Percentiles rank a stretch among this genome's conserved stretches.
These are phyloP conservation scores for Amphipyra berbera DNA, from an alignment of 2,888 invertebrate genomes.

Conservation along the genomic window DNA sequence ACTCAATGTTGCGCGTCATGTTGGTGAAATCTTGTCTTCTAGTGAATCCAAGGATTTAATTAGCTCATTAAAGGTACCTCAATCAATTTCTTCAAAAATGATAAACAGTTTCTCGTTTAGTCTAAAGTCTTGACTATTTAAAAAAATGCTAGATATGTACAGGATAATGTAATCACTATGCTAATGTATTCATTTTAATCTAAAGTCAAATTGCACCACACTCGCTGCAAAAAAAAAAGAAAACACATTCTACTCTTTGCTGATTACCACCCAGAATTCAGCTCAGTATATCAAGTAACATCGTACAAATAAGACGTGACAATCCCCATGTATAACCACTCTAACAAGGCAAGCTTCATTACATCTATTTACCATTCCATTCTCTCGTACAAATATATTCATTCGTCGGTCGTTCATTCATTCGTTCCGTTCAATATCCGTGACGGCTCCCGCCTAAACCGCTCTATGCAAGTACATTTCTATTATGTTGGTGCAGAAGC, in stretches of 20 bases:
- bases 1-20: too few relatives aligned
- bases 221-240: too few relatives aligned
- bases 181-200: too few relatives aligned
- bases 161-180: too few relatives aligned
- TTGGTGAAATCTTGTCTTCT: too few relatives aligned
- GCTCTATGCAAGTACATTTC: conserved; percentile 40
- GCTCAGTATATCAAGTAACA: conserved; percentile 1
- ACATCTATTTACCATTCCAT: conserved; percentile 46
- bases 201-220: too few relatives aligned
- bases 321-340: conserved; percentile 33
- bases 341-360: conserved; percentile 44
- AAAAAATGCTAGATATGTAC: too few relatives aligned
- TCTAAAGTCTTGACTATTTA: too few relatives aligned
- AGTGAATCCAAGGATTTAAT: too few relatives aligned
- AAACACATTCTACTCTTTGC: neutral
- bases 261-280: conserved; percentile 23
- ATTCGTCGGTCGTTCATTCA: conserved; percentile 40
- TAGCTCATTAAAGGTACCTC: too few relatives aligned
- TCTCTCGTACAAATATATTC: conserved; percentile 39
- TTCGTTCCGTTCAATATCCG: conserved; percentile 49
- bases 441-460: conserved; percentile 28
- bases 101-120: too few relatives aligned
- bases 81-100: too few relatives aligned
- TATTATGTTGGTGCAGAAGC: conserved; percentile 40
- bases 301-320: conserved; percentile 25